phyloP scores from a whole-genome alignment of 1,140 invertebrate genomes.

The Neodiprion pinetum region DNA sequence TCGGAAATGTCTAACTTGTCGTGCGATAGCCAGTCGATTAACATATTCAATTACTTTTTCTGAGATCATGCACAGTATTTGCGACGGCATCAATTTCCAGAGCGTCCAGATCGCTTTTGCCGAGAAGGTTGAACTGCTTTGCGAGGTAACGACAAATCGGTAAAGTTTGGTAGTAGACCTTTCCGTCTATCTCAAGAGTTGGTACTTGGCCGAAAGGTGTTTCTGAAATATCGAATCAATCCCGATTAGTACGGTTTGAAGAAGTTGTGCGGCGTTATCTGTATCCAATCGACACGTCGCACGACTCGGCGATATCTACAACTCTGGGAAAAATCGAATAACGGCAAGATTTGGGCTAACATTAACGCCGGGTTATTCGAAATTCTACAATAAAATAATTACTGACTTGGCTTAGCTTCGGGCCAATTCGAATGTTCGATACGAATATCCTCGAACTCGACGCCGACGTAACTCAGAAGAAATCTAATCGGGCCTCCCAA shows the following conservation, averaged over 20 bases:
- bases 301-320: no score
- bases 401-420: slow-evolving; percentile 61
- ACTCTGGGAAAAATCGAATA: no score
- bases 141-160: slow-evolving; percentile 66
- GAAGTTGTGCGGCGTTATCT: no score
- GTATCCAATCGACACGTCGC: no score
- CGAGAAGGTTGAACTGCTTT: slow-evolving; percentile 60
- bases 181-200: slow-evolving; percentile 65
- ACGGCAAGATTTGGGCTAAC: no score
- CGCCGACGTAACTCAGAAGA: slow-evolving; percentile 68
- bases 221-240: slow-evolving; percentile 36
- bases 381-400: not conserved
- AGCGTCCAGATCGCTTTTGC: slow-evolving; percentile 57
- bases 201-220: slow-evolving; percentile 66
- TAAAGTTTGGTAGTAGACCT: slow-evolving; percentile 58
- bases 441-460: slow-evolving; percentile 72
- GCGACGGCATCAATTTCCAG: slow-evolving; percentile 52
- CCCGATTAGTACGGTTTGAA: no score
- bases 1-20: no score
- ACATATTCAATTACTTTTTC: slow-evolving; percentile 38
- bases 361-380: no score
- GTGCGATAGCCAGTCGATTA: no score
- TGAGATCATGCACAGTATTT: slow-evolving; percentile 47
- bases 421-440: slow-evolving; percentile 55
- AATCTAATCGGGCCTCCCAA: slow-evolving; percentile 74